Conservation (phyloP, 1,140 invertebrate species). For the Lordiphosa collinella region DNA sequence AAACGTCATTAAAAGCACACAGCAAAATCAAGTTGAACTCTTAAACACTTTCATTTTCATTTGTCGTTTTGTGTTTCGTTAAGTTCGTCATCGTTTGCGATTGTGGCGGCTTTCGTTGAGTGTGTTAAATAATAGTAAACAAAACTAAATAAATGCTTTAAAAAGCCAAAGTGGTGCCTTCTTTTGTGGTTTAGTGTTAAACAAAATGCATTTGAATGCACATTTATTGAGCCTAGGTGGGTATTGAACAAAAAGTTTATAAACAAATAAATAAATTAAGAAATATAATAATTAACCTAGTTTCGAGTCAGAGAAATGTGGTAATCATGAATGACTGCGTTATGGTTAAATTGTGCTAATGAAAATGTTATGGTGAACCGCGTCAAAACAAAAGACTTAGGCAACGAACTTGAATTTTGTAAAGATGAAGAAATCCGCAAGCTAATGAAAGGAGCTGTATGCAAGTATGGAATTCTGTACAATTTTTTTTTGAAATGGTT, state of each 20-base stretch:
- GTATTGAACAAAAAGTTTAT: constrained; percentile 41
- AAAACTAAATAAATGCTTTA: constrained; percentile 44
- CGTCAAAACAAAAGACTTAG: constrained; percentile 68
- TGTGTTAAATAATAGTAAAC: constrained; percentile 72
- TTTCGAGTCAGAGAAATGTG: constrained; percentile 25
- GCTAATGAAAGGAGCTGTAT: too few species aligned
- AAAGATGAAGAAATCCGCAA: not conserved
- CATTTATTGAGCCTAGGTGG: constrained; percentile 57
- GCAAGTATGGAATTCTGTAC: too few species aligned
- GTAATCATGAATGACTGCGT: constrained; percentile 36
- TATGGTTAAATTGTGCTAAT: constrained; percentile 59
- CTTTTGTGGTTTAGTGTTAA: constrained; percentile 1
- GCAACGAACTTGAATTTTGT: constrained; percentile 59
- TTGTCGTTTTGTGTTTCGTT: constrained; percentile 17
- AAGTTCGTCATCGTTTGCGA: constrained; percentile 22
- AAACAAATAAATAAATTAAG: not conserved
- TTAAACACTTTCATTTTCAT: constrained; percentile 74
- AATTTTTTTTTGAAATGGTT: too few species aligned
- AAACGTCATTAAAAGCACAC: too few species aligned
- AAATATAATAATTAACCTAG: constrained; percentile 40
- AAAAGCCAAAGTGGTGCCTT: constrained; percentile 15
- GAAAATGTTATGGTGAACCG: constrained; percentile 3
- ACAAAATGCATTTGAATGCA: constrained; percentile 56
- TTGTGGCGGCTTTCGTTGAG: constrained; percentile 49
- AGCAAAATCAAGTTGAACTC: constrained; percentile 23